Evolutionary conservation across 2,113 vertebrate species (phyloP), one percentile per base, ranked within the genome.

Genomic region (Cyprinodon variegatus): DNA sequence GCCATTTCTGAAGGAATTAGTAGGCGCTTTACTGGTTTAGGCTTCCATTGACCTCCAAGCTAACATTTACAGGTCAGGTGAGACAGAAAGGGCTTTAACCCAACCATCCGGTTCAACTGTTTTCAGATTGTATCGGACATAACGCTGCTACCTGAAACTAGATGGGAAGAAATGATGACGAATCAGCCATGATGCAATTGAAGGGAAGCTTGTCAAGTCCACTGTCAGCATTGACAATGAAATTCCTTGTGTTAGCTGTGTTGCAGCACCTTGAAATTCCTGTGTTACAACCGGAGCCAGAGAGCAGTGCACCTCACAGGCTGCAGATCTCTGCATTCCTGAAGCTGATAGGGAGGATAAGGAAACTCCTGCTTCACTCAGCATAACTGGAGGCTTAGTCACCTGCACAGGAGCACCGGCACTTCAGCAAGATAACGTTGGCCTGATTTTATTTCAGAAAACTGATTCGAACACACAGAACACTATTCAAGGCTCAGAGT

Each of bases 301-400:
- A 76, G 20, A 45, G 76, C 66, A 72, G 38, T 78, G 67, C 81
- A 86, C 85, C 78, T 73, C 71, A 70, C n/a, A 84, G 75, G 82
- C 70, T 86, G 62, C 68, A 90, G 68, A 68, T 84, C 88, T 89
- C 83, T 68, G 61, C 87, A 90, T 87, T 92, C 79, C 87, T 84
- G 77, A 77, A 67, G 22, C 82, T 76, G 57, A 76, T 73, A 81
- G 81, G 76, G 83, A 83, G 84, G 71, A 87, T 77, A 84, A 73
- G 83, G 77, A 62, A 0, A 76, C 71, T 84, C 77, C 79, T 57
- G 53, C 85, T 72, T 84, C 74, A 83, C 73, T 72, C 62, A 70
- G 86, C 76, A 91, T 89, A 88, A 79, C 86, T 88, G 79, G 3
- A 13, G 79, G 82, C 81, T 92, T 91, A 90, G 79, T 91, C 88